These are phyloP conservation scores for Anthoscopus minutus DNA, from an alignment of 2,113 vertebrate species.

Conservation along the genomic window DNA sequence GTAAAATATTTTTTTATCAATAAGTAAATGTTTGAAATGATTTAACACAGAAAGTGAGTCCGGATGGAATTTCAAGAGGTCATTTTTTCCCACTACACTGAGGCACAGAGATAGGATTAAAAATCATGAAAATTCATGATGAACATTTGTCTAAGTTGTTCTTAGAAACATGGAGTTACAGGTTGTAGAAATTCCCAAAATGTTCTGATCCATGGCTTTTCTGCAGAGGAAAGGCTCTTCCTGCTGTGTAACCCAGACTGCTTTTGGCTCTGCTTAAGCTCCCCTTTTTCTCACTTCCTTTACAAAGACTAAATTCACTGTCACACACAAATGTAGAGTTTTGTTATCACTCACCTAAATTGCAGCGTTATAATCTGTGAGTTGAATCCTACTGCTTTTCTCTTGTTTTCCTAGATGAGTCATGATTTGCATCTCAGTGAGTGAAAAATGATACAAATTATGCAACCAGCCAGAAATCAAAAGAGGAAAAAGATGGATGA, in stretches of 20 bases:
- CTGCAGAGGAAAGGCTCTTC: neutral
- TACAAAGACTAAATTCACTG: neutral
- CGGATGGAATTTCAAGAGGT: neutral
- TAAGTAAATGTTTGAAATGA: neutral
- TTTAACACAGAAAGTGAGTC: neutral
- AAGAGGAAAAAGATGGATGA: neutral
- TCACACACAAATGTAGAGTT: neutral
- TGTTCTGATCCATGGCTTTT: neutral
- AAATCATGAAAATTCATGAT: neutral
- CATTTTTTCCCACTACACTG: neutral
- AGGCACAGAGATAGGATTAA: neutral
- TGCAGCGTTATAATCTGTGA: neutral
- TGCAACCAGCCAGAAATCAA: neutral
- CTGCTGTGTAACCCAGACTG: neutral
- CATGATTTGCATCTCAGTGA: neutral
- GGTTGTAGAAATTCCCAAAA: neutral
- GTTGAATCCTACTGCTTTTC: neutral
- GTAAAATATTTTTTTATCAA: neutral
- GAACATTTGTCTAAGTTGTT: neutral
- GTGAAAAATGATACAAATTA: neutral
- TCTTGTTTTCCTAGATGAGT: neutral
- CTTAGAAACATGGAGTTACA: neutral
- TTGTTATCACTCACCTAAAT: neutral
- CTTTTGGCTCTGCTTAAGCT: neutral
- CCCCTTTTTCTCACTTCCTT: neutral